phyloP scores from a whole-genome alignment of 1,140 invertebrate genomes.

The Caenorhabditis brenneri region DNA sequence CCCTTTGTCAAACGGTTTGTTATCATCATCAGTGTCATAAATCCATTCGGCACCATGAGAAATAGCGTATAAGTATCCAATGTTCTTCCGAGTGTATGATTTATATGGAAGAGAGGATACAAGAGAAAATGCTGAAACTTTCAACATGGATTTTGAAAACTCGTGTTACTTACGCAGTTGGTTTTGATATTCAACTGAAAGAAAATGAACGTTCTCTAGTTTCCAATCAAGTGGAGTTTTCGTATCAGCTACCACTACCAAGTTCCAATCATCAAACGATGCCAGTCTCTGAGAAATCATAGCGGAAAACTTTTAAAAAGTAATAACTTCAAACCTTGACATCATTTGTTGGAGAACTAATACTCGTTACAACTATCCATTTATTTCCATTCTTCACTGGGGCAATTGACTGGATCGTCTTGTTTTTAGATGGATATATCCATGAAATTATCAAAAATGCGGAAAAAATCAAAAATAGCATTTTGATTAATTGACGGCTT shows the following conservation, averaged over 20 bases:
- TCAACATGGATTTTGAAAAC: neutral
- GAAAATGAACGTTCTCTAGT: too few species aligned
- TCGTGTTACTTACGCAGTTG: conserved; percentile 17
- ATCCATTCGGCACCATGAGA: conserved; percentile 67
- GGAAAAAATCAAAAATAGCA: too few species aligned
- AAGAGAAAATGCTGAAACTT: neutral
- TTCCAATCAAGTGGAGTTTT: too few species aligned
- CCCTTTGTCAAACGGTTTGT: conserved; percentile 57
- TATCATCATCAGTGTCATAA: conserved; percentile 72
- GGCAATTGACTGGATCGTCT: neutral
- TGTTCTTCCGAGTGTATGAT: conserved; percentile 60
- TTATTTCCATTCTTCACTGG: neutral
- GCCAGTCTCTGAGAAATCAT: conserved; percentile 56
- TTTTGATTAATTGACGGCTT: too few species aligned
- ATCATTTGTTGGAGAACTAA: conserved; percentile 30
- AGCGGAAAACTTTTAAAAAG: too few species aligned
- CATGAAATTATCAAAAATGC: too few species aligned
- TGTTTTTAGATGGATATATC: too few species aligned
- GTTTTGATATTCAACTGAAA: conserved; percentile 56
- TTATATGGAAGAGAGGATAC: conserved; percentile 54
- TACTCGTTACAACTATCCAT: neutral
- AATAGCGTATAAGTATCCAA: conserved; percentile 64
- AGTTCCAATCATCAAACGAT: conserved; percentile 57
- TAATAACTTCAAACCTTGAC: neutral
- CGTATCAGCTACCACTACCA: conserved; percentile 48